These are phyloP conservation scores for Hydropsyche betteni DNA, from an alignment of 2,888 invertebrate species.

Conservation along the genomic window DNA sequence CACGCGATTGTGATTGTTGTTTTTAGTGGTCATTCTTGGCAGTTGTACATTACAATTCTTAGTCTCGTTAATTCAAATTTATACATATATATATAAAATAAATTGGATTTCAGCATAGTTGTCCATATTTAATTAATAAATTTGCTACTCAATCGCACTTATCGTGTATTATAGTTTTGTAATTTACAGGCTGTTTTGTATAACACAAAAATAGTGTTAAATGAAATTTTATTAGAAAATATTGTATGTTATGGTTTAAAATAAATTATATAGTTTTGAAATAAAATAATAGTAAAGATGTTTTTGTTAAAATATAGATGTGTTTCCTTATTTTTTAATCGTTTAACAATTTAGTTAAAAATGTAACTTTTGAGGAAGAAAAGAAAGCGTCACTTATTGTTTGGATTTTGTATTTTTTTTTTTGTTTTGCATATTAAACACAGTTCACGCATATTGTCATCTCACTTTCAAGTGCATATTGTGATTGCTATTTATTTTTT, in stretches of 20 bases:
- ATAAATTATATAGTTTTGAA: slow-evolving; percentile 36
- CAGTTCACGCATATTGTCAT: no score
- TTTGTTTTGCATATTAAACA: no score
- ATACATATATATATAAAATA: not conserved
- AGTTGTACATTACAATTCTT: slow-evolving; percentile 3
- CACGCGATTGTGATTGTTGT: slow-evolving; percentile 10
- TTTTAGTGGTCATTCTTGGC: not conserved
- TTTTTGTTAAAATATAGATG: slow-evolving; percentile 7
- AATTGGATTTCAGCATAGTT: slow-evolving; percentile 10
- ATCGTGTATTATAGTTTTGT: slow-evolving; percentile 42
- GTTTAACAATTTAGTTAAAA: not conserved
- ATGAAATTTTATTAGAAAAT: slow-evolving; percentile 40
- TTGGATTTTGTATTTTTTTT: no score
- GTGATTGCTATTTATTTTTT: not conserved
- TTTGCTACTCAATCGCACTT: slow-evolving; percentile 7
- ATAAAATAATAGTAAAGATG: slow-evolving; percentile 18
- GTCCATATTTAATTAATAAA: not conserved
- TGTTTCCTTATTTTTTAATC: slow-evolving; percentile 30
- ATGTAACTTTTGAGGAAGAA: no score
- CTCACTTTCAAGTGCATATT: slow-evolving; percentile 39
- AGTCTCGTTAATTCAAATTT: slow-evolving; percentile 4
- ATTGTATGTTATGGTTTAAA: slow-evolving; percentile 37
- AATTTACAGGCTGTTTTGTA: slow-evolving; percentile 43
- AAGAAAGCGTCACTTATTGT: no score
- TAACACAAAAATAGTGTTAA: slow-evolving; percentile 27